These are phyloP conservation scores for Trachymyrmex cornetzi DNA, from an alignment of 1,140 invertebrate genomes.

Conservation along the genomic window DNA sequence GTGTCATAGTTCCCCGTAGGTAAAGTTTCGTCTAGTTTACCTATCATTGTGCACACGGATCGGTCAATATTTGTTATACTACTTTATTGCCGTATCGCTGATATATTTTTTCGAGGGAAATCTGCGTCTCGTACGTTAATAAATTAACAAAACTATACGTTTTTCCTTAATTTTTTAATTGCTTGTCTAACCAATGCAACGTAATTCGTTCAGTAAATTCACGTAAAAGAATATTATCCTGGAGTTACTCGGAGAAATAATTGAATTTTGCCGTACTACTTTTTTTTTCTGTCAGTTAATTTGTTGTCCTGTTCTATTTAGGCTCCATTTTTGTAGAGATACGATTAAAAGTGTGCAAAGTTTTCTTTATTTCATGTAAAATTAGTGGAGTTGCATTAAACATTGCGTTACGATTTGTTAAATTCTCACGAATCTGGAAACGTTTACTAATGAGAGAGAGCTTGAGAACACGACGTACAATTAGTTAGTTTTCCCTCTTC, in stretches of 20 bases:
- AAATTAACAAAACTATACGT: neutral
- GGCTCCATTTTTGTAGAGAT: neutral
- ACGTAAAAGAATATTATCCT: conserved; percentile 18
- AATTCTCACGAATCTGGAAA: conserved; percentile 25
- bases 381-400: neutral
- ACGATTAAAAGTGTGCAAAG: neutral
- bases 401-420: conserved; percentile 14
- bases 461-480: conserved; percentile 49
- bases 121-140: neutral
- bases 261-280: neutral
- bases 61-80: conserved; percentile 49
- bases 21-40: conserved; percentile 51
- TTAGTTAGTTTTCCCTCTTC: conserved; percentile 65
- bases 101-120: conserved; percentile 4
- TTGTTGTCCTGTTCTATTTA: neutral
- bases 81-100: neutral
- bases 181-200: neutral
- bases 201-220: neutral
- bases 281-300: neutral
- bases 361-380: neutral
- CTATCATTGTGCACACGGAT: conserved; percentile 19
- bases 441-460: conserved; percentile 52
- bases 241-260: neutral
- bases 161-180: neutral
- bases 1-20: conserved; percentile 46